Conservation (phyloP, 2,113 vertebrate genomes). For the Gadus chalcogrammus region DNA sequence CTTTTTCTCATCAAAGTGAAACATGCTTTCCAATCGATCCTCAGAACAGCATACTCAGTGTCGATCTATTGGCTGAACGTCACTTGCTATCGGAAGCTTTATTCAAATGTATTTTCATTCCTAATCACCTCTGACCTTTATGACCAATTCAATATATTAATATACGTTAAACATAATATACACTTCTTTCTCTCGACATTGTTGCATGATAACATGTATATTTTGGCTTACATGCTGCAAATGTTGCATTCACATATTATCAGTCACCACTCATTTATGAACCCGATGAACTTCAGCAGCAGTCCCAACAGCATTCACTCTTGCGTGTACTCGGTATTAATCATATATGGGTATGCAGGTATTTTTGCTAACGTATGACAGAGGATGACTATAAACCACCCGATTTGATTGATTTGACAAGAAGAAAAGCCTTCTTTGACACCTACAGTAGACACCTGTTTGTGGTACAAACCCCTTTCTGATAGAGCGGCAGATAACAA, state of each 20-base stretch:
- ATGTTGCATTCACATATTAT: constrained; percentile 26
- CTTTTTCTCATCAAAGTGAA: constrained; percentile 39
- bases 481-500: constrained; percentile 33
- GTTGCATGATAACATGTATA: constrained; percentile 30
- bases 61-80: no score
- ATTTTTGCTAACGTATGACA: constrained; percentile 37
- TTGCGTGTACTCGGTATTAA: constrained; percentile 17
- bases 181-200: neutral
- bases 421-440: constrained; percentile 39
- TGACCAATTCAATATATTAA: neutral
- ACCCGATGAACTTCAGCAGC: constrained; percentile 23
- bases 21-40: no score
- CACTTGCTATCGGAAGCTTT: no score
- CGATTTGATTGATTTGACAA: constrained; percentile 41
- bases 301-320: constrained; percentile 25
- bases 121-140: neutral
- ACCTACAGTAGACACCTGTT: constrained; percentile 27
- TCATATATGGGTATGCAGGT: constrained; percentile 50
- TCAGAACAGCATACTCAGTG: no score
- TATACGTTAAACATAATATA: neutral
- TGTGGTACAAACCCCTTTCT: constrained; percentile 17
- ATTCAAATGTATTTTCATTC: no score
- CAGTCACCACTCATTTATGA: constrained; percentile 15
- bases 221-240: constrained; percentile 21
- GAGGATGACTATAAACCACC: constrained; percentile 43